A percentile compares a stretch with the other conserved stretches of the same genome.
phyloP scores from a whole-genome alignment of 2,888 invertebrate species.

The Augiades crinisus region DNA sequence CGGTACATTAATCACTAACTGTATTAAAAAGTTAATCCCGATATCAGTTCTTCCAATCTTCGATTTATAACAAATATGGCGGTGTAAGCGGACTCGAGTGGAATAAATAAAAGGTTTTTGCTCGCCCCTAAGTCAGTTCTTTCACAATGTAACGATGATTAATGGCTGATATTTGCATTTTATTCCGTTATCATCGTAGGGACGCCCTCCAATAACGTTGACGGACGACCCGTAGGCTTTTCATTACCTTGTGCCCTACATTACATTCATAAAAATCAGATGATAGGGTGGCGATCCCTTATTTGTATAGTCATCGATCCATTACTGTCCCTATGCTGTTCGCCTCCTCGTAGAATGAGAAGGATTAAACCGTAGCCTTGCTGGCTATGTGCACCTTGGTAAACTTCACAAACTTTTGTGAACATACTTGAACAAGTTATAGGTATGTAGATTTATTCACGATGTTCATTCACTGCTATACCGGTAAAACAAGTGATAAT shows the following conservation, averaged over 20 bases:
- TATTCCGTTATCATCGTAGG: slow-evolving; percentile 44
- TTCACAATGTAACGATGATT: slow-evolving; percentile 52
- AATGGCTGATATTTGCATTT: slow-evolving; percentile 52
- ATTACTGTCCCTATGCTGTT: too few relatives aligned
- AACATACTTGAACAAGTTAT: too few relatives aligned
- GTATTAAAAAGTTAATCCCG: slow-evolving; percentile 6
- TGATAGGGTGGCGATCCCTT: too few relatives aligned
- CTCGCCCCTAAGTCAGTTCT: slow-evolving; percentile 38
- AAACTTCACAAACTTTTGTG: too few relatives aligned
- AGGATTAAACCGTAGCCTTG: too few relatives aligned
- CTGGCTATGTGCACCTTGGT: too few relatives aligned
- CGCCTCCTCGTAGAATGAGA: too few relatives aligned
- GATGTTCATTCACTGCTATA: too few relatives aligned
- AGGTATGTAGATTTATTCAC: too few relatives aligned
- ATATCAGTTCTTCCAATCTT: slow-evolving; percentile 13
- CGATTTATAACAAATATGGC: slow-evolving; percentile 13
- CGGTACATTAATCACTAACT: slow-evolving; percentile 5
- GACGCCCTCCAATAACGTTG: slow-evolving; percentile 8
- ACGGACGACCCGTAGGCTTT: slow-evolving; percentile 4
- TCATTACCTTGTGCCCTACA: background rate
- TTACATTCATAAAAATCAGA: too few relatives aligned
- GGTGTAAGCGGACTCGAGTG: slow-evolving; percentile 24
- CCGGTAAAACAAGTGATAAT: too few relatives aligned
- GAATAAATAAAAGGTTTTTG: slow-evolving; percentile 33
- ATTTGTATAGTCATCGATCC: too few relatives aligned